phyloP scores from a whole-genome alignment of 2,888 invertebrate genomes.

The Icerya purchasi region DNA sequence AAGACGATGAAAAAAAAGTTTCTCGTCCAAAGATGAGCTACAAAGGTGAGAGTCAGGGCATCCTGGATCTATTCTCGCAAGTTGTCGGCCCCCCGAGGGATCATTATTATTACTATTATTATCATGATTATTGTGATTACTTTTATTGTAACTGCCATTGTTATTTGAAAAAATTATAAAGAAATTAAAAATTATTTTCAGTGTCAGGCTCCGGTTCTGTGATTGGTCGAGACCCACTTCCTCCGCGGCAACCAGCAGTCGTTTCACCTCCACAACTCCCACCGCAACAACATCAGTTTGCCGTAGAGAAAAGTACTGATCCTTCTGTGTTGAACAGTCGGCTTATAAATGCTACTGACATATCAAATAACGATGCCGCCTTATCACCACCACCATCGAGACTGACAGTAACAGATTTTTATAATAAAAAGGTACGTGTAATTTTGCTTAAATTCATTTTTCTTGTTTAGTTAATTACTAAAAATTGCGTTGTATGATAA shows the following conservation, averaged over 20 bases:
- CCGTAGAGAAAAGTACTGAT: too few species aligned
- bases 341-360: too few species aligned
- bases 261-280: constrained; percentile 10
- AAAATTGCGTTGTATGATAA: too few species aligned
- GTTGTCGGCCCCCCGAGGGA: too few species aligned
- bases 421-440: neutral
- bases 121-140: too few species aligned
- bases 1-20: too few species aligned
- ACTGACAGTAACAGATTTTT: neutral
- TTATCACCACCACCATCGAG: neutral
- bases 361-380: too few species aligned
- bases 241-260: constrained; percentile 22
- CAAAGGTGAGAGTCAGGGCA: too few species aligned
- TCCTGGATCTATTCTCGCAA: too few species aligned
- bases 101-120: too few species aligned
- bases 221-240: constrained; percentile 34
- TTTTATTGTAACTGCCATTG: constrained; percentile 6
- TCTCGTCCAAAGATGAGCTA: too few species aligned
- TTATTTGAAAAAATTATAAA: neutral
- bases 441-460: neutral
- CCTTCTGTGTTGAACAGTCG: neutral
- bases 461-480: too few species aligned
- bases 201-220: constrained; percentile 49
- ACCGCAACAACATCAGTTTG: constrained; percentile 4
- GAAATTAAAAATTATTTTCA: constrained; percentile 24